A percentile compares a stretch with the other conserved stretches of the same genome.
phyloP scores from a whole-genome alignment of 92 coral and sea anemone genomes.

The Actinernus sp. region DNA sequence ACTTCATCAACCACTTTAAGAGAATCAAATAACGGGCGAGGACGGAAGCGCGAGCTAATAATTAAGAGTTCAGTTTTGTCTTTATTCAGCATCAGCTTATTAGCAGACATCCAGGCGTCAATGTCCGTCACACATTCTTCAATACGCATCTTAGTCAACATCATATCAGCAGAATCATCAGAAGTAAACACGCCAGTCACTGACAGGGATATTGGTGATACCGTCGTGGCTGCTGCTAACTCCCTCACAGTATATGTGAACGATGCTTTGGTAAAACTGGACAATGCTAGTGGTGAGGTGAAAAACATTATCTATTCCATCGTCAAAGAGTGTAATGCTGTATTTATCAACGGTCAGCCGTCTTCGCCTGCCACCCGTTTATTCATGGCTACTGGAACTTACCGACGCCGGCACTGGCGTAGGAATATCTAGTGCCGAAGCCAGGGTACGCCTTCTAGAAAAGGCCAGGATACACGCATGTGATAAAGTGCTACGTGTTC shows the following conservation, averaged over 20 bases:
- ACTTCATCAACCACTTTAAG: too few relatives aligned
- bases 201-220: slow-evolving; percentile 29
- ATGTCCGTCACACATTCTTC: too few relatives aligned
- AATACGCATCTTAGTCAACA: too few relatives aligned
- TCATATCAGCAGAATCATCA: too few relatives aligned
- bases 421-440: slow-evolving; percentile 35
- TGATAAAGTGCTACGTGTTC: slow-evolving; percentile 28
- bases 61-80: too few relatives aligned
- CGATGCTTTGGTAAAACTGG: slow-evolving; percentile 23
- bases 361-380: slow-evolving; percentile 51
- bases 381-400: slow-evolving; percentile 49
- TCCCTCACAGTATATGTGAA: slow-evolving; percentile 14
- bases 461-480: slow-evolving; percentile 30
- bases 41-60: too few relatives aligned
- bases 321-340: slow-evolving; percentile 18
- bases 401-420: slow-evolving; percentile 56
- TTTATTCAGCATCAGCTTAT: too few relatives aligned
- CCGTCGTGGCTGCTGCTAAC: slow-evolving; percentile 15
- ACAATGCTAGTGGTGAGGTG: slow-evolving; percentile 11
- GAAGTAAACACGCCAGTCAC: too few relatives aligned
- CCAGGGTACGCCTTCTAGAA: slow-evolving; percentile 17
- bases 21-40: too few relatives aligned
- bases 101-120: too few relatives aligned
- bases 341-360: slow-evolving; percentile 15
- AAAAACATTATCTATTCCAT: slow-evolving; percentile 10